phyloP scores from a whole-genome alignment of 2,113 vertebrate species.

The Miniopterus natalensis region DNA sequence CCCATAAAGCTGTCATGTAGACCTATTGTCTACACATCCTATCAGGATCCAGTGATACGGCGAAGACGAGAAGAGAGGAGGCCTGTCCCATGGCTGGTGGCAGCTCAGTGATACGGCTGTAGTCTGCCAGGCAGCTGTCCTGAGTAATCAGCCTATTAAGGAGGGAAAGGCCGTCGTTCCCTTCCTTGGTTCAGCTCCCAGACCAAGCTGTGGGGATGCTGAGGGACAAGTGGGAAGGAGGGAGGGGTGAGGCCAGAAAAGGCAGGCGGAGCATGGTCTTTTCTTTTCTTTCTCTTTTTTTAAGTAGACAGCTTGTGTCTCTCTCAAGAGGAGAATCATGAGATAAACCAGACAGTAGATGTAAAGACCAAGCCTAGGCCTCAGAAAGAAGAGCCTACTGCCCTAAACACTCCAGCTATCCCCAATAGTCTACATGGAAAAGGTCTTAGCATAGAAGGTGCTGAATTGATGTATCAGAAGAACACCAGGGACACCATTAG shows the following conservation, averaged over 20 bases:
- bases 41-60: background rate
- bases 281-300: background rate
- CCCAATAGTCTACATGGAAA: background rate
- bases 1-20: conserved; percentile 25
- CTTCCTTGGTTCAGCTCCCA: background rate
- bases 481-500: background rate
- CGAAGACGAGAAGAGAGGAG: background rate
- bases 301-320: background rate
- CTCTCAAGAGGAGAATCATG: background rate
- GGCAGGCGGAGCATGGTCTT: background rate
- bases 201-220: background rate
- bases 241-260: background rate
- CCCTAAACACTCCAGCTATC: background rate
- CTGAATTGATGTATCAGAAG: background rate
- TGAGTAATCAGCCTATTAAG: background rate
- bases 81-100: background rate
- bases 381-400: background rate
- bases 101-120: background rate
- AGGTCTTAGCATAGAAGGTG: background rate
- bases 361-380: background rate
- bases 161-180: background rate
- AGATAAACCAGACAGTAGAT: background rate
- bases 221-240: background rate
- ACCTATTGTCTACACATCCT: background rate
- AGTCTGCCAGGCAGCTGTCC: background rate